Evolutionary conservation across 2,113 vertebrate genomes (phyloP), one percentile per base, ranked within the genome.

Genomic region (Epinephelus lanceolatus): DNA sequence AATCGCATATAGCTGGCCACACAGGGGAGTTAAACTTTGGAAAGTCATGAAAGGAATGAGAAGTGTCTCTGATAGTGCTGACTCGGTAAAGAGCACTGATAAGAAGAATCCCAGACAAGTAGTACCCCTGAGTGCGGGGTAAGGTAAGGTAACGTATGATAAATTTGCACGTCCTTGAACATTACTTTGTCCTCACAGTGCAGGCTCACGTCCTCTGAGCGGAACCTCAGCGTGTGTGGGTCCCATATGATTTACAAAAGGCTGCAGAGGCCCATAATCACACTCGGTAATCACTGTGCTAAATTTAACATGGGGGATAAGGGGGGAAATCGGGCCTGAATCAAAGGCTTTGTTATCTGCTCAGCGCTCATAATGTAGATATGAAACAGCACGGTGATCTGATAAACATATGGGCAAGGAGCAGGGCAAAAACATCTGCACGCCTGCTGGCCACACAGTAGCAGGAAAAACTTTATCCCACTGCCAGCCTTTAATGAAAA

Each of bases 251-350:
- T 87, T 91, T 88, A 88, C 87, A 84, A 75, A 49, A 86, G 77
- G 60, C 85, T 76, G 6, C 72, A 65, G 86, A 92, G 89, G 70
- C 71, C 74, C 56, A 42, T 80, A 90, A 94, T 92, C 90, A 75
- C 81, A 71, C 81, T 78, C 42, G 8, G 86, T 89, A 92, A 95
- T 94, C 94, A 87, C 85, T 76, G 86, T 87, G 93, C 91, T 92
- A 94, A 93, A 93, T 94, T 94, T 93, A 94, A 92, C 87, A 92
- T 83, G 70, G 71, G 84, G 89, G 88, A 86, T 87, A 91, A 86
- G 82, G 67, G 76, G 40, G 79, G 76, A 84, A 89, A 88, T 89
- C 86, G 82, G 77, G 56, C 72, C 71, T 68, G 89, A 94, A 93
- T 94, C 91, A 93, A 93, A 94, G 92, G 85, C 79, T 84, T 82